These are phyloP conservation scores for Drosophila pullipes DNA, from an alignment of 2,888 invertebrate genomes.

Conservation along the genomic window DNA sequence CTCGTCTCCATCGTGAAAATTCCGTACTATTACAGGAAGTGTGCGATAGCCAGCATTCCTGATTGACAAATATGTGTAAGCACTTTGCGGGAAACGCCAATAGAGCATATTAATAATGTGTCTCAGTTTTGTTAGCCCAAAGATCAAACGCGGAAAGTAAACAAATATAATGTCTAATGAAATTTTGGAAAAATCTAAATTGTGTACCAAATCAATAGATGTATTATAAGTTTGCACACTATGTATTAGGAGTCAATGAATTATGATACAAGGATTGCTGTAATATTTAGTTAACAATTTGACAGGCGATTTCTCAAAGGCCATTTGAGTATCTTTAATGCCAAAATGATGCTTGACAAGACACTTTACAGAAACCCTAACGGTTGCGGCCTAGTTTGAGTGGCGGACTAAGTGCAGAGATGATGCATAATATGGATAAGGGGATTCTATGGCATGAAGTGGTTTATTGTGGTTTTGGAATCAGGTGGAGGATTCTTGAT, in stretches of 20 bases:
- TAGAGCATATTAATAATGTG: conserved; percentile 20
- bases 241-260: not conserved
- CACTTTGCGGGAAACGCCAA: conserved; percentile 8
- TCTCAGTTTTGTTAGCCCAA: not conserved
- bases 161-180: not conserved
- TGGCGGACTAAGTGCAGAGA: no score
- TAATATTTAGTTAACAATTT: conserved; percentile 45
- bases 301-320: not conserved
- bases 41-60: conserved; percentile 2
- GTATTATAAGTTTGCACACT: not conserved
- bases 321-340: not conserved
- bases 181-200: conserved; percentile 12
- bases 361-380: no score
- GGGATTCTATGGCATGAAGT: no score
- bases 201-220: conserved; percentile 5
- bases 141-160: not conserved
- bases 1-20: conserved; percentile 9
- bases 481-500: not conserved
- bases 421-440: not conserved
- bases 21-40: conserved; percentile 1
- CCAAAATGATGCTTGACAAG: not conserved
- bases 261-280: not conserved
- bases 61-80: not conserved
- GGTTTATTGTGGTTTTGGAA: no score
- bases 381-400: no score